Base-by-base conservation (phyloP, 30 jellyfish, hydroid and myxozoan genomes). In the Clytia hemisphaerica region DNA sequence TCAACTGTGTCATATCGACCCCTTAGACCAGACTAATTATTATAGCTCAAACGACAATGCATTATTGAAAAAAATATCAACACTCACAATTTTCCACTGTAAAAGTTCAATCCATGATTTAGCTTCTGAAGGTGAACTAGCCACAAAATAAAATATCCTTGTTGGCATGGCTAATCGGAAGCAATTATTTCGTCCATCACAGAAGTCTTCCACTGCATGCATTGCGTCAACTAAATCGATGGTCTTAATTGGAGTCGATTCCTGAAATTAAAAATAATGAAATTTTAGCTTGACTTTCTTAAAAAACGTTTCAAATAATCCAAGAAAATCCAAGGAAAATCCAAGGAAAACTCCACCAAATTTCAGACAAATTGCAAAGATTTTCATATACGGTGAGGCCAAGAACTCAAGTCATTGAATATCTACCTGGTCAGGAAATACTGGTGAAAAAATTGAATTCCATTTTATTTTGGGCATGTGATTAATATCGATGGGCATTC, bases 61-160 rank as follows among this genome's bases (percentile, higher is more conserved):
- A n/a, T n/a, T n/a, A n/a, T n/a, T n/a, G n/a, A n/a, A n/a, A n/a
- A n/a, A n/a, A n/a, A n/a, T n/a, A n/a, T n/a, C n/a, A n/a, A n/a
- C 30, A 40, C 86, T 46, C 68, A 88, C 97, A 60, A 88, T 27
- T 76, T 88, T 88, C 97, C 97, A 88, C 42, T 71, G 48, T 69
- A 88, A 42, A n/a, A 80, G 63, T 4, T 44, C 77, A 7, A 79
- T 61, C 97, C 97, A 88, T 44, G 79, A 86, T 16, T 51, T 60
- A 6, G 79, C 74, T 34, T 88, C 97, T 44, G 40, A 45, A 4
- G 81, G 30, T 12, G 93, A 70, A 12, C 79, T 48, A 4, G 97
- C 88, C 54, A 38, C 67, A n/a, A 75, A 70, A 42, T 88, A 82
- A 72, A 88, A 88, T 25, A 85, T 88, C 12, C 97, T 72, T 75